These are phyloP conservation scores for Lipotes vexillifer DNA, from an alignment of 2,113 vertebrate genomes.

Conservation along the genomic window DNA sequence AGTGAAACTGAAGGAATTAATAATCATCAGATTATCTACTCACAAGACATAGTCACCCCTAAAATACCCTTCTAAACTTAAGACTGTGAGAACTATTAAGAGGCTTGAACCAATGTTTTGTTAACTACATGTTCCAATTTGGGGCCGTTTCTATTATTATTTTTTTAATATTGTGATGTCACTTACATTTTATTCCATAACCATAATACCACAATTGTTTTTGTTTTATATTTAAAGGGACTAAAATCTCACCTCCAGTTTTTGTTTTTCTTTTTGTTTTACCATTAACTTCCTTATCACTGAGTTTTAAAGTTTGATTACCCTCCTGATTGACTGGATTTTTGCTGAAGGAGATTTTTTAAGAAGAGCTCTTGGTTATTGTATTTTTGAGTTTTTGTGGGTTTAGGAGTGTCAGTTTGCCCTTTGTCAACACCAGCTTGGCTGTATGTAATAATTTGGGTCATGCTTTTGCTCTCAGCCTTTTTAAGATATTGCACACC, in stretches of 20 bases:
- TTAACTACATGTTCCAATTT: neutral
- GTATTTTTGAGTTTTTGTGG: neutral
- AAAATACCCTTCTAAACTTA: neutral
- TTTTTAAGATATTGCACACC: neutral
- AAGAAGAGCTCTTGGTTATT: neutral
- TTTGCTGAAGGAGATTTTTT: neutral
- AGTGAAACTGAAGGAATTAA: neutral
- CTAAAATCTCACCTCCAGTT: neutral
- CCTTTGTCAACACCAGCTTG: neutral
- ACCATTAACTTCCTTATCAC: neutral
- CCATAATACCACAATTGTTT: neutral
- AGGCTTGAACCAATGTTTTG: neutral
- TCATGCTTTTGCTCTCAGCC: neutral
- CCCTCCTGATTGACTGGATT: neutral
- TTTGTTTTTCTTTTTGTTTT: neutral
- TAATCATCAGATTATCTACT: neutral
- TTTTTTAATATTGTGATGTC: neutral
- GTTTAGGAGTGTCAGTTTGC: neutral
- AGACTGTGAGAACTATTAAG: neutral
- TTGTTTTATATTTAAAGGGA: neutral
- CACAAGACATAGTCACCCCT: neutral
- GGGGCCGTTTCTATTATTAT: neutral
- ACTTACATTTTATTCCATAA: neutral
- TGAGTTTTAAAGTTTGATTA: neutral
- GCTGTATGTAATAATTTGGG: neutral